A percentile compares a stretch with the other conserved stretches of the same genome.
phyloP scores from a whole-genome alignment of 30 jellyfish, hydroid and myxozoan species.

The Aurelia sp. region DNA sequence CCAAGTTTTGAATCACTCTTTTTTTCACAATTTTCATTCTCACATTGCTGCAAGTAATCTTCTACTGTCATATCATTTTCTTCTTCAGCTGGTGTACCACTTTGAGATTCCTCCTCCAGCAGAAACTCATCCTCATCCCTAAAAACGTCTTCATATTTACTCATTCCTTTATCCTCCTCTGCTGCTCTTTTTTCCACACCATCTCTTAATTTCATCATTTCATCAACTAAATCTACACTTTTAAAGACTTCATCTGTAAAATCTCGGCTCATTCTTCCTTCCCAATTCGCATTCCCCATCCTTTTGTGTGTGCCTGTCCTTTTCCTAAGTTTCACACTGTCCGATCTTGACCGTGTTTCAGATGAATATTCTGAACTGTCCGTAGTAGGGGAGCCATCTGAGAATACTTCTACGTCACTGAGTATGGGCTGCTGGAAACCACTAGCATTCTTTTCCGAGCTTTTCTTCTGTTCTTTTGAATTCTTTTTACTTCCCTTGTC shows the following conservation, averaged over 20 bases:
- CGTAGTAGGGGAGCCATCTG: no score
- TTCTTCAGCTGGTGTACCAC: neutral
- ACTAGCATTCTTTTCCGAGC: no score
- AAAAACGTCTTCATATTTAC: neutral
- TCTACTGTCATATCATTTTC: neutral
- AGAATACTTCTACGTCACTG: no score
- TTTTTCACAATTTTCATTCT: neutral
- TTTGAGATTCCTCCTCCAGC: neutral
- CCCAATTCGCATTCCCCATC: constrained; percentile 5
- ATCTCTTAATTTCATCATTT: neutral
- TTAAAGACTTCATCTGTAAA: neutral
- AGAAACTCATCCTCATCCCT: no score
- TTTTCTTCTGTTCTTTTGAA: no score
- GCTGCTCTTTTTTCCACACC: constrained; percentile 2
- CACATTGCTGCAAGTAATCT: neutral
- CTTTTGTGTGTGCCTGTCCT: neutral
- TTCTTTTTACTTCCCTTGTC: neutral
- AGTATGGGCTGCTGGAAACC: no score
- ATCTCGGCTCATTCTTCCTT: constrained; percentile 8
- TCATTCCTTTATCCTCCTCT: neutral
- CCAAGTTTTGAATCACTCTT: neutral
- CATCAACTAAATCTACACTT: neutral
- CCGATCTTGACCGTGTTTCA: no score
- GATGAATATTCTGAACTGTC: no score
- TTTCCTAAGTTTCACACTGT: neutral